phyloP scores from a whole-genome alignment of 2,888 invertebrate species.

The Coelogynopora nodosa region DNA sequence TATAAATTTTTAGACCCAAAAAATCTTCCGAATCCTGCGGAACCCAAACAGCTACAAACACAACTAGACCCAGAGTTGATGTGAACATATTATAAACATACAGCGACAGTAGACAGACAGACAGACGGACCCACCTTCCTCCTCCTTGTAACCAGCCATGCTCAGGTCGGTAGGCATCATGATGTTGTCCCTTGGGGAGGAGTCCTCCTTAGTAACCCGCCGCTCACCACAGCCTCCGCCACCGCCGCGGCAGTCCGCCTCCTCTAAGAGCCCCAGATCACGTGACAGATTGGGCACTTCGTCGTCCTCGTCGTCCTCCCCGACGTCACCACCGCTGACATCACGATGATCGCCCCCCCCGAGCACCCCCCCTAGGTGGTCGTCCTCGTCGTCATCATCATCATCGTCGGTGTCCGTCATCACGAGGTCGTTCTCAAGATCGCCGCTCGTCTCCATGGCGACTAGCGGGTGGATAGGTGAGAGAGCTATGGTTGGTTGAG shows the following conservation, averaged over 20 bases:
- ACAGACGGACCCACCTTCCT: neutral
- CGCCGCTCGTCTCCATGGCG: neutral
- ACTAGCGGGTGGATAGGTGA: too few relatives aligned
- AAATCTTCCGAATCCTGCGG: too few relatives aligned
- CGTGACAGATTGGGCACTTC: neutral
- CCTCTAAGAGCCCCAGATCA: neutral
- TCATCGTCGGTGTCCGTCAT: conserved; percentile 13
- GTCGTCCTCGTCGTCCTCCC: neutral
- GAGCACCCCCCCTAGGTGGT: neutral
- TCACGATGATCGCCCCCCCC: too few relatives aligned
- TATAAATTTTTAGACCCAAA: too few relatives aligned
- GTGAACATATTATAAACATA: too few relatives aligned
- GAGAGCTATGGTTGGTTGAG: too few relatives aligned
- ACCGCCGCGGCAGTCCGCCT: neutral
- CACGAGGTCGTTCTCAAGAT: neutral
- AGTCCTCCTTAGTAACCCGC: neutral
- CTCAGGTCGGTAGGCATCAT: neutral
- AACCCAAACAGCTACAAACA: too few relatives aligned
- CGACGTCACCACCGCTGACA: neutral
- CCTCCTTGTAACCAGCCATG: neutral
- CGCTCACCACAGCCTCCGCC: neutral
- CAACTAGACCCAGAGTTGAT: too few relatives aligned
- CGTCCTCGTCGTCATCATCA: neutral
- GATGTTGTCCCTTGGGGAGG: neutral
- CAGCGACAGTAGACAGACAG: neutral